Base-by-base conservation (phyloP, 2,888 invertebrate genomes). In the Polydrusus cervinus region DNA sequence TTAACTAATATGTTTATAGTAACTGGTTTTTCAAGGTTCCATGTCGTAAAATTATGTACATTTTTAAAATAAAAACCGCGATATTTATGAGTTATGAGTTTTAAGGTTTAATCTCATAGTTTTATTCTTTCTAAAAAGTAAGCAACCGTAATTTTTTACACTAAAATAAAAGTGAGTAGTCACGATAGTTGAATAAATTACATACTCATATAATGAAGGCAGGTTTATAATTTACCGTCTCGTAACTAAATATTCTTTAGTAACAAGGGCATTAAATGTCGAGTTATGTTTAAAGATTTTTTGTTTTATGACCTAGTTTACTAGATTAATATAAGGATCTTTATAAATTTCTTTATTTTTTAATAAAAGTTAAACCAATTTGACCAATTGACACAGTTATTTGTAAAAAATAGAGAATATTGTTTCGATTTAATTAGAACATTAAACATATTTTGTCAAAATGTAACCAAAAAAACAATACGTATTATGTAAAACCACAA, bases 181-280 rank as follows among this genome's bases (percentile, higher is more conserved):
- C 53, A 53, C 53, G 53, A 53, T 13, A 53, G 53, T 25, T 53
- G 25, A 53, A 53, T 53, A 53, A 53, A 53, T 53, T 53, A 53
- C 20, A 20, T 51, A 20, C 51, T 49, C 47, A 8, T 49, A 16
- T n/a, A 47, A 6, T 20, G 51, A 11, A 51, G 20, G 10, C 16
- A 51, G 25, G 20, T 20, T 51, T 51, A 20, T 51, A 51, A 51
- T 51, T 51, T 51, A 20, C 18, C 20, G 51, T 51, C n/a, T n/a
- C 51, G 53, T 25, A 20, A 18, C 25, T 53, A 25, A 53, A 53
- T 53, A 53, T 25, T 30, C 20, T 51, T 20, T 20, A 51, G 18
- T 20, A 13, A 51, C 51, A 11, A 20, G 51, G 51, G 13, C 11
- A 51, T 51, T 9, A 51, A 20, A 47, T 14, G 14, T n/a, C 14